phyloP scores from a whole-genome alignment of 2,888 invertebrate genomes.

The Diabrotica balteata region DNA sequence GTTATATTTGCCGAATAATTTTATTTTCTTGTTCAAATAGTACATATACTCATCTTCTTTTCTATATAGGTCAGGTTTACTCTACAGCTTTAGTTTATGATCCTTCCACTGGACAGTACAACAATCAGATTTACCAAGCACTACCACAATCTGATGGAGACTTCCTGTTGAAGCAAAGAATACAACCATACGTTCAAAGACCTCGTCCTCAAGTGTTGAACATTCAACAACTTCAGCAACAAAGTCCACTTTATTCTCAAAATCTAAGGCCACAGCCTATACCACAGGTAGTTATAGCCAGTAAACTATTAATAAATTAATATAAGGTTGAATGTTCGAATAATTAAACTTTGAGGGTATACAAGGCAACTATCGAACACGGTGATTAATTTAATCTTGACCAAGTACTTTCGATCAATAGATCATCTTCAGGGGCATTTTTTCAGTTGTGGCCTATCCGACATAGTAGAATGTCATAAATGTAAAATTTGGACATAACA shows the following conservation, averaged over 20 bases:
- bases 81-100: constrained; percentile 81
- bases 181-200: constrained; percentile 76
- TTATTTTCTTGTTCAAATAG: neutral
- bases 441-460: too few species aligned
- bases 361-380: too few species aligned
- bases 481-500: too few species aligned
- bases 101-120: constrained; percentile 78
- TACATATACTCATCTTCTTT: neutral
- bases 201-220: constrained; percentile 62
- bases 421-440: too few species aligned
- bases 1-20: neutral
- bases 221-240: constrained; percentile 67
- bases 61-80: constrained; percentile 68
- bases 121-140: constrained; percentile 78
- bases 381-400: too few species aligned
- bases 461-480: too few species aligned
- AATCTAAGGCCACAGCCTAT: constrained; percentile 47
- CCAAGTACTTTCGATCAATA: too few species aligned
- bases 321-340: too few species aligned
- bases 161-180: constrained; percentile 74
- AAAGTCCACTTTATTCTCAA: constrained; percentile 62
- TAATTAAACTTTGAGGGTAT: too few species aligned
- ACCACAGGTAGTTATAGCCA: constrained; percentile 37
- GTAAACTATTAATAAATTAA: too few species aligned
- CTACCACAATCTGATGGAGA: constrained; percentile 77